A percentile compares a stretch with the other conserved stretches of the same genome.
Evolutionary conservation across 92 coral and sea anemone species (phyloP).

Genomic region (Palythoa heliodiscus): DNA sequence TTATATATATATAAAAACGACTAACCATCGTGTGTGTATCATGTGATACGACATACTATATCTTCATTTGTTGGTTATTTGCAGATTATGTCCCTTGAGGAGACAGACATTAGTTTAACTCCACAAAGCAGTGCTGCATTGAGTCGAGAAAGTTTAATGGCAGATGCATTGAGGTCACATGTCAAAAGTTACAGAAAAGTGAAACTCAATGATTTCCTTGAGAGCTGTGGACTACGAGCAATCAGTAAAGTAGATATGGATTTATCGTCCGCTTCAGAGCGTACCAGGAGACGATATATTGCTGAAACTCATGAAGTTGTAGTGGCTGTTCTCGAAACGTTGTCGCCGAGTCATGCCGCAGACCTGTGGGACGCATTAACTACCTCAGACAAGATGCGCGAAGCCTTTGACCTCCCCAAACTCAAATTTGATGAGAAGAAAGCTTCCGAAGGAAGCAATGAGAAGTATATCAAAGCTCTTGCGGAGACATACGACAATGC

Average conservation of each 20-base stretch:
- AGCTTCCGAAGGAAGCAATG: neutral
- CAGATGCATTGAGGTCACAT: slow-evolving; percentile 1
- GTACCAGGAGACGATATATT: slow-evolving; percentile 11
- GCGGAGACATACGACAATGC: slow-evolving; percentile 16
- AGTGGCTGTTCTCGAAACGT: slow-evolving; percentile 22
- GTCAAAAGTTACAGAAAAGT: slow-evolving; percentile 3
- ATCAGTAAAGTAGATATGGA: slow-evolving; percentile 7
- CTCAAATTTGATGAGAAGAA: slow-evolving; percentile 29
- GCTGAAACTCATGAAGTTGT: slow-evolving; percentile 3
- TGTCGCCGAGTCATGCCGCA: slow-evolving; percentile 38
- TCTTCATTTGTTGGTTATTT: slow-evolving; percentile 6
- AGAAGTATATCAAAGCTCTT: slow-evolving; percentile 21
- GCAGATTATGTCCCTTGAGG: slow-evolving; percentile 15
- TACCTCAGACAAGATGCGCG: slow-evolving; percentile 43
- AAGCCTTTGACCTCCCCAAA: slow-evolving; percentile 36
- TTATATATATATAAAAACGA: too few species aligned
- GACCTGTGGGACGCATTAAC: slow-evolving; percentile 33
- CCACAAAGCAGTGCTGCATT: slow-evolving; percentile 15
- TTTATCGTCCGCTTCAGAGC: slow-evolving; percentile 7
- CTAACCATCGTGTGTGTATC: neutral
- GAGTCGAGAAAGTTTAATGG: neutral
- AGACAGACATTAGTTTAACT: slow-evolving; percentile 13
- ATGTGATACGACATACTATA: neutral
- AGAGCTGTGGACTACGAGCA: slow-evolving; percentile 1
- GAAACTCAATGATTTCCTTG: slow-evolving; percentile 8